Percentiles rank a stretch among this genome's conserved stretches.
phyloP scores from a whole-genome alignment of 2,888 invertebrate genomes.

The Diarsia brunnea region DNA sequence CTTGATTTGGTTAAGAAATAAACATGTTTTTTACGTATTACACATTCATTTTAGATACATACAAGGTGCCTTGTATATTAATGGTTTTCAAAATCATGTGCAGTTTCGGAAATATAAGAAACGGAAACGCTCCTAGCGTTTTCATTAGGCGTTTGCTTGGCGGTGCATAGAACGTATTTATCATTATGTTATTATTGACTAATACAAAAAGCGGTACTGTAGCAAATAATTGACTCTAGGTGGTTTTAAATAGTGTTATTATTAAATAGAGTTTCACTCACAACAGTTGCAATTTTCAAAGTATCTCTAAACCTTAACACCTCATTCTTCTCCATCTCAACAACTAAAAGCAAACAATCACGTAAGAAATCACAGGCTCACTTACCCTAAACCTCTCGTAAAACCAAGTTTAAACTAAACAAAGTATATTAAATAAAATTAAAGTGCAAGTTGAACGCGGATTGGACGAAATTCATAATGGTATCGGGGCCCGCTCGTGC shows the following conservation, averaged over 20 bases:
- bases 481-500: conserved; percentile 83
- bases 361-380: not conserved
- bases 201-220: not conserved
- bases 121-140: not conserved
- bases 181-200: not conserved
- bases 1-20: too few relatives aligned
- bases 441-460: conserved; percentile 68
- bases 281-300: not conserved
- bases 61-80: not conserved
- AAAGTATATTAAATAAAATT: conserved; percentile 67
- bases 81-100: not conserved
- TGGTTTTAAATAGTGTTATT: not conserved
- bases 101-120: not conserved
- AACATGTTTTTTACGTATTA: too few relatives aligned
- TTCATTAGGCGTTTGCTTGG: too few relatives aligned
- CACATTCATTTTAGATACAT: not conserved
- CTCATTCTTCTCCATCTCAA: not conserved
- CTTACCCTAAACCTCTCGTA: conserved; percentile 6
- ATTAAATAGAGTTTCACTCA: not conserved
- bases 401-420: conserved; percentile 40
- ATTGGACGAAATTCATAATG: conserved; percentile 83
- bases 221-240: not conserved
- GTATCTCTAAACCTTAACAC: not conserved
- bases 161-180: not conserved
- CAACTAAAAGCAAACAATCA: not conserved